Evolutionary conservation across 2,113 vertebrate species (phyloP), one percentile per base, ranked within the genome.

Genomic region (Alligator sinensis): DNA sequence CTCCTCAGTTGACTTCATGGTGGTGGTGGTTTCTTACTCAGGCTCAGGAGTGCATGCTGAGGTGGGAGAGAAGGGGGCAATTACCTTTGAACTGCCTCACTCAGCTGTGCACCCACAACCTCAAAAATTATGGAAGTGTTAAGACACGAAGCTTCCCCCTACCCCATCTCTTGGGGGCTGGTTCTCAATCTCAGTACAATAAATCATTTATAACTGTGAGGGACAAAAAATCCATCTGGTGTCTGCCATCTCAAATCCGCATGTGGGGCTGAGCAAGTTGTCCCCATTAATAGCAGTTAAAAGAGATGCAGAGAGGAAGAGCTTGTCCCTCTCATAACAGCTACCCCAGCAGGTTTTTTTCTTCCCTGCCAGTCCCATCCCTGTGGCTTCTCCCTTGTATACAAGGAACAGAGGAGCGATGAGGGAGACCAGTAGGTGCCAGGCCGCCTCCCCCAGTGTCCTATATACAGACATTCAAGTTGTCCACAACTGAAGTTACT

Each of bases 391-490:
- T n/a, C 28, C 54, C 54, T 54, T 28, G 8, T 54, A 57, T 54
- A 1, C 84, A 87, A 3, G 2, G 54, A 78, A 17, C 86, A 55
- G 66, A 74, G 74, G 8, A 47, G 28, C 5, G 22, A 62, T 74
- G 3, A 0, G 1, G 22, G 62, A 77, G 47, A 47, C 47, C 47
- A 47, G 47, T 47, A 47, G 47, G 47, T 57, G 64, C 17, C 87
- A 88, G 70, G 3, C 11, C 76, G 38, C 19, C 54, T 76, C 47
- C 25, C 25, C 1, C 17, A 19, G 9, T 19, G 8, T 11, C 57
- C 72, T 22, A 28, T 9, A 5, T 0, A 0, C 59, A 66, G 77
- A 24, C 87, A 82, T 28, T 18, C 13, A 5, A 0, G 0, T 27
- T 80, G 25, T 77, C 30, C 4, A 0, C 0, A 0, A 68, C 10